Base-by-base conservation (phyloP, 1,140 invertebrate species). In the Myzus persicae region DNA sequence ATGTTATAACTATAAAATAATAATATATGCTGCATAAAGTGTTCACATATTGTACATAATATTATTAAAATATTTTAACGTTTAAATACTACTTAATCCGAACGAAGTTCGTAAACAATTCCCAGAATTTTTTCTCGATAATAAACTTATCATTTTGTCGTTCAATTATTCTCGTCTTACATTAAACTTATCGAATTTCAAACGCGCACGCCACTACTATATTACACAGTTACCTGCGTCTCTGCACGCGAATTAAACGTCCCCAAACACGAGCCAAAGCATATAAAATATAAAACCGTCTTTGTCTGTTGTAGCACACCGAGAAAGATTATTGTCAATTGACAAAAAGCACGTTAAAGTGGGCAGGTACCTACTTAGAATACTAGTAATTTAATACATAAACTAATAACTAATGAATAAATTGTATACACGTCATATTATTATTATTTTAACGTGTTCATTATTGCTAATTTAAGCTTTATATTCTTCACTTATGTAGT, bases 121-220 rank as follows among this genome's bases (percentile, higher is more conserved):
- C 59, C 31, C 18, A n/a, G 59, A n/a, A 76, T 76, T 76, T 76
- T 76, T 76, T 76, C n/a, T 76, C 59, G n/a, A 36, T n/a, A 20
- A 76, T 76, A 76, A 76, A 76, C 31, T n/a, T 76, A 76, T 76
- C 59, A 76, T 76, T n/a, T 76, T 76, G 31, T 18, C 59, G n/a
- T n/a, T n/a, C 59, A 76, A n/a, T 76, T 76, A 76, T 76, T 76
- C n/a, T 76, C 31, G 59, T 76, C 59, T 76, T 76, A n/a, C 31
- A n/a, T n/a, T 14, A 67, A 67, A 67, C 48, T 51, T 24, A 51
- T 51, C 59, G 31, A 67, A 67, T 67, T 31, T 67, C 59, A 67
- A 67, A 76, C 14, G 31, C 31, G 22, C n/a, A n/a, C 31, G 14
- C 59, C n/a, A 76, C 4, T 76, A 76, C 36, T n/a, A n/a, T n/a